These are phyloP conservation scores for Dynastes hyllus DNA, from an alignment of 2,888 invertebrate genomes.

Conservation along the genomic window DNA sequence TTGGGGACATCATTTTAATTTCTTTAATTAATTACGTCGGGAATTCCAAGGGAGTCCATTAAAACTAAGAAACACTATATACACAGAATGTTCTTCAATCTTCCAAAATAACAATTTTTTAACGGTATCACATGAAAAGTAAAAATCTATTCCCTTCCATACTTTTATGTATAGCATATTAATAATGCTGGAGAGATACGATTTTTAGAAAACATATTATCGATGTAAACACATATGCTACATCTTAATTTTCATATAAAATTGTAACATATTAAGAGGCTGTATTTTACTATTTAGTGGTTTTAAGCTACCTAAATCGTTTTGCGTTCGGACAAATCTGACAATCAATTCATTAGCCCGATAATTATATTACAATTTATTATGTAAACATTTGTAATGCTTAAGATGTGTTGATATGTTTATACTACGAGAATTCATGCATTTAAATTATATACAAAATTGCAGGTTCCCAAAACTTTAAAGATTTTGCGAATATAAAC, in stretches of 20 bases:
- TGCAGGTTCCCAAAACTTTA: too few species aligned
- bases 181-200: too few species aligned
- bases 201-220: too few species aligned
- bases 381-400: not conserved
- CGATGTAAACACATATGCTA: not conserved
- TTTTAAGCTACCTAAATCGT: not conserved
- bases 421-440: not conserved
- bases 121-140: not conserved
- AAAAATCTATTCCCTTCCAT: not conserved
- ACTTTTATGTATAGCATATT: too few species aligned
- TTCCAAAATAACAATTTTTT: too few species aligned
- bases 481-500: too few species aligned
- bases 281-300: not conserved
- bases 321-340: not conserved
- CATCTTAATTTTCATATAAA: not conserved
- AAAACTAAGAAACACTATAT: too few species aligned
- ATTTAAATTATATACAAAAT: not conserved
- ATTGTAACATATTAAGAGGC: constrained; percentile 2
- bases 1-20: too few species aligned
- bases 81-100: too few species aligned
- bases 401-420: not conserved
- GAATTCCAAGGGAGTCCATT: too few species aligned
- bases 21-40: too few species aligned
- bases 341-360: not conserved
- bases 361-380: constrained; percentile 9